Evolutionary conservation across 2,888 invertebrate genomes (phyloP).

Genomic region (Ditula angustiorana): DNA sequence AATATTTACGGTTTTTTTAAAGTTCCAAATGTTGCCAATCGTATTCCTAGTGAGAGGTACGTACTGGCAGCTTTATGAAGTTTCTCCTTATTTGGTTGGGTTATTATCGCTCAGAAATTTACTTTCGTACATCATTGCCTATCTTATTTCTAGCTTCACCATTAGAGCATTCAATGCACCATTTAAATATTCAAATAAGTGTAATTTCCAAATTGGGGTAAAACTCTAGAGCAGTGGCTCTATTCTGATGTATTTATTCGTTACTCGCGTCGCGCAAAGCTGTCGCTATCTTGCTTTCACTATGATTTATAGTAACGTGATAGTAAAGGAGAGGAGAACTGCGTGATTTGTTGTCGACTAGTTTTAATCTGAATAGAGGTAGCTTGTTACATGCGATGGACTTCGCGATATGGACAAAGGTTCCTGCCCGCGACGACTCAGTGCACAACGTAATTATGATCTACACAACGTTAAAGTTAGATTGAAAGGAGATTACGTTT

Average conservation of each 20-base stretch:
- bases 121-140: conserved; percentile 13
- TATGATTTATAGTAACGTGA: conserved; percentile 11
- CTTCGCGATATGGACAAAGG: conserved; percentile 73
- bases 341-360: conserved; percentile 45
- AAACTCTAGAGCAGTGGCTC: background rate
- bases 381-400: conserved; percentile 60
- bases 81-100: too few relatives aligned
- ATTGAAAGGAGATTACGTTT: conserved; percentile 73
- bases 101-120: background rate
- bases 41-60: too few relatives aligned
- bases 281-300: conserved; percentile 3
- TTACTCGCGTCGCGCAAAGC: background rate
- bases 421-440: conserved; percentile 70
- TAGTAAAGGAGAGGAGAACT: conserved; percentile 26
- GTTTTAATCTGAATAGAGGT: conserved; percentile 50
- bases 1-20: too few relatives aligned
- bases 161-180: conserved; percentile 3
- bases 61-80: too few relatives aligned
- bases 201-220: conserved; percentile 18
- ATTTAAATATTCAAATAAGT: conserved; percentile 27
- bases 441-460: conserved; percentile 78
- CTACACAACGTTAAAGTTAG: conserved; percentile 67
- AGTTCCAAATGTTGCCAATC: too few relatives aligned
- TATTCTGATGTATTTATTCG: conserved; percentile 5
- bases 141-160: conserved; percentile 8